These are phyloP conservation scores for Prorops nasuta DNA, from an alignment of 1,140 invertebrate genomes.

Conservation along the genomic window DNA sequence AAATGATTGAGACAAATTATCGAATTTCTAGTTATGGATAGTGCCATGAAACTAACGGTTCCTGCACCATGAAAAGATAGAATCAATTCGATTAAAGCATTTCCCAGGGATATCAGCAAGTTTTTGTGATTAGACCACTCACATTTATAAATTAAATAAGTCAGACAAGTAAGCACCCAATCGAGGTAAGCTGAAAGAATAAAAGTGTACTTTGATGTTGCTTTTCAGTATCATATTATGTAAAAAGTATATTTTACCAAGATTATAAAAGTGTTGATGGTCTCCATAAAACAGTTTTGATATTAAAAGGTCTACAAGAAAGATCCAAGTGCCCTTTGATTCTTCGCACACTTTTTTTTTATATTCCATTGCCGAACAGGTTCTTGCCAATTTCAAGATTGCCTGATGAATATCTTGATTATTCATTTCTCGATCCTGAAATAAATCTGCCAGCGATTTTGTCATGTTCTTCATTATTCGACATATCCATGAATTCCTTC, in stretches of 20 bases:
- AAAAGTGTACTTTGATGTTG: slow-evolving; percentile 10
- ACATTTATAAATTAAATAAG: slow-evolving; percentile 52
- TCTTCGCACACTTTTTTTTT: slow-evolving; percentile 15
- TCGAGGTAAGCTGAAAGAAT: slow-evolving; percentile 55
- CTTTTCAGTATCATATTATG: background rate
- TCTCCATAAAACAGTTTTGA: slow-evolving; percentile 42
- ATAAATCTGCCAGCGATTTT: slow-evolving; percentile 37
- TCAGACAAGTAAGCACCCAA: slow-evolving; percentile 55
- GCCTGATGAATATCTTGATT: slow-evolving; percentile 45
- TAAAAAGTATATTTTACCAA: slow-evolving; percentile 43
- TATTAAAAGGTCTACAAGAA: slow-evolving; percentile 40
- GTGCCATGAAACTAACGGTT: slow-evolving; percentile 57
- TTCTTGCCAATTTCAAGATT: slow-evolving; percentile 38
- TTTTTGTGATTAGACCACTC: slow-evolving; percentile 50
- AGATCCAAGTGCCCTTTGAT: slow-evolving; percentile 34
- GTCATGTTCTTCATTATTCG: slow-evolving; percentile 42
- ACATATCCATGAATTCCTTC: slow-evolving; percentile 30
- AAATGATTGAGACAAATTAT: slow-evolving; percentile 60
- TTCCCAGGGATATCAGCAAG: slow-evolving; percentile 35
- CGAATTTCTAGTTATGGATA: slow-evolving; percentile 58
- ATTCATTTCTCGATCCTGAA: slow-evolving; percentile 32
- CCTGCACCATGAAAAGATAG: slow-evolving; percentile 57
- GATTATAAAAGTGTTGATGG: slow-evolving; percentile 59
- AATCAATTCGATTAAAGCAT: slow-evolving; percentile 53
- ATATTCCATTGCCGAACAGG: slow-evolving; percentile 35